Percentiles rank a stretch among this genome's conserved stretches.
These are phyloP conservation scores for Macropodus opercularis DNA, from an alignment of 2,797 vertebrate genomes.

Conservation along the genomic window DNA sequence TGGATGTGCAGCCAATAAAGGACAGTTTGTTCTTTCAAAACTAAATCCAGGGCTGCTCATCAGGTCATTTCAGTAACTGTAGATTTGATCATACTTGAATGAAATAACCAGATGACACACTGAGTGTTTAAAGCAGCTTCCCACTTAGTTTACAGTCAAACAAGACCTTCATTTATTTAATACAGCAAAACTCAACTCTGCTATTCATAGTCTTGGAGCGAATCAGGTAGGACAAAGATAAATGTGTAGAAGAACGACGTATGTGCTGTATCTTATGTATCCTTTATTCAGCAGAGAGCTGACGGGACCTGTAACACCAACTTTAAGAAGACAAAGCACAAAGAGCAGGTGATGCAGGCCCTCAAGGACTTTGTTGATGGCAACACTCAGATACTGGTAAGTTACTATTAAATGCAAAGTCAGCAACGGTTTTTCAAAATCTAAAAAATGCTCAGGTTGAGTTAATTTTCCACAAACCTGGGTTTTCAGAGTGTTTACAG, in stretches of 20 bases:
- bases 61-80: conserved; percentile 1
- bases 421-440: background rate
- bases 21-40: conserved; percentile 39
- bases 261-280: background rate
- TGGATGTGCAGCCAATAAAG: conserved; percentile 12
- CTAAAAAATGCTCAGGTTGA: too few relatives aligned
- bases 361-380: conserved; percentile 82
- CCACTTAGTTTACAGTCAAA: conserved; percentile 20
- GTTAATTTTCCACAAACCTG: too few relatives aligned
- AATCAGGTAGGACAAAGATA: background rate
- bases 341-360: conserved; percentile 82
- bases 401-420: background rate
- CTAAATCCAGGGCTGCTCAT: conserved; percentile 29
- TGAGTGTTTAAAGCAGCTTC: conserved; percentile 4
- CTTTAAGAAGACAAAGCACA: conserved; percentile 85
- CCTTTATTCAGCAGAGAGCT: conserved; percentile 71
- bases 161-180: background rate
- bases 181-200: background rate
- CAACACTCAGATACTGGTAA: conserved; percentile 80
- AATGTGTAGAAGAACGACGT: background rate
- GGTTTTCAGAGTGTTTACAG: too few relatives aligned
- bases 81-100: conserved; percentile 32
- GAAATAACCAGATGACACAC: conserved; percentile 15
- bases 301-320: conserved; percentile 85
- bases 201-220: background rate